These are phyloP conservation scores for Raphicerus campestris DNA, from an alignment of 2,113 vertebrate species.

Conservation along the genomic window DNA sequence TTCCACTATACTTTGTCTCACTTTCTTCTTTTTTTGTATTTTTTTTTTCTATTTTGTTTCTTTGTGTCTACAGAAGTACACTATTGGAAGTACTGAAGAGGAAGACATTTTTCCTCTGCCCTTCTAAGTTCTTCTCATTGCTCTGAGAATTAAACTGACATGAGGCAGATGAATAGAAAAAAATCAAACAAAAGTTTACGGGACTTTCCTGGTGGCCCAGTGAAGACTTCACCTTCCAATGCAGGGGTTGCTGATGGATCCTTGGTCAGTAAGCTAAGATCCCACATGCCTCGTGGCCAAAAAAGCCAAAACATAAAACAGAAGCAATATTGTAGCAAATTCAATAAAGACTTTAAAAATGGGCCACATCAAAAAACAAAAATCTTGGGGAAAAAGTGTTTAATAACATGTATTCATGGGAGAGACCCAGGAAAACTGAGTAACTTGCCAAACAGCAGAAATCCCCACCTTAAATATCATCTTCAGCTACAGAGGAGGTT, in stretches of 20 bases:
- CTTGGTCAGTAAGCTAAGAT: not conserved
- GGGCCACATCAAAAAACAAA: not conserved
- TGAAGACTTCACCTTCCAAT: not conserved
- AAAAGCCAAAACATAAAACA: not conserved
- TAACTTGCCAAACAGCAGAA: not conserved
- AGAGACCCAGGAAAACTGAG: not conserved
- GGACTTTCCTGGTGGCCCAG: not conserved
- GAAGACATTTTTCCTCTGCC: not conserved
- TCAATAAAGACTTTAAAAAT: not conserved
- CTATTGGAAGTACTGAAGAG: not conserved
- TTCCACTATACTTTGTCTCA: not conserved
- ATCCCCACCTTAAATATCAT: not conserved
- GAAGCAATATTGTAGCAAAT: not conserved
- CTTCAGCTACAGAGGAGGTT: not conserved
- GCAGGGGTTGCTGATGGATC: not conserved
- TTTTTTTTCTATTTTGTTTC: not conserved
- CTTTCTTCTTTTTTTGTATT: not conserved
- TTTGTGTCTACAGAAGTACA: not conserved
- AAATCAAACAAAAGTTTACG: not conserved
- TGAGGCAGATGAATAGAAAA: not conserved
- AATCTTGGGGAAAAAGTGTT: not conserved
- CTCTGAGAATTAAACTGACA: not conserved
- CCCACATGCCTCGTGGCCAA: not conserved
- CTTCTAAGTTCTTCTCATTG: not conserved
- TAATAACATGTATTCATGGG: not conserved